These are phyloP conservation scores for Apoderus coryli DNA, from an alignment of 2,888 invertebrate genomes.

Conservation along the genomic window DNA sequence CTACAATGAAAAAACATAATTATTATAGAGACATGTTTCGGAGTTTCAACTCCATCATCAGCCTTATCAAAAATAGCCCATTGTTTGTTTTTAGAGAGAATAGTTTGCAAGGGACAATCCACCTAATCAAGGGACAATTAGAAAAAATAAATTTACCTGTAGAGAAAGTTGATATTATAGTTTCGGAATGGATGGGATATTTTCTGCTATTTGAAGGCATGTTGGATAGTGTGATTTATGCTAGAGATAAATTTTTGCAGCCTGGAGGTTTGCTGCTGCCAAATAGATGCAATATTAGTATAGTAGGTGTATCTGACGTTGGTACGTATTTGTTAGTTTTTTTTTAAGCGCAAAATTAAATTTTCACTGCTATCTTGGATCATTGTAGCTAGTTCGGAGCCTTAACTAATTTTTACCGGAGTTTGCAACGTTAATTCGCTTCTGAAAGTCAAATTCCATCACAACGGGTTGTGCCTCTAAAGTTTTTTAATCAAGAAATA, in stretches of 20 bases:
- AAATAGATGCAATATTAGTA: slow-evolving; percentile 66
- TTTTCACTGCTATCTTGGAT: too few relatives aligned
- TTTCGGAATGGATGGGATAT: slow-evolving; percentile 99
- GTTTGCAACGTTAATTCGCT: too few relatives aligned
- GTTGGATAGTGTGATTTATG: slow-evolving; percentile 86
- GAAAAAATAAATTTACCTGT: slow-evolving; percentile 67
- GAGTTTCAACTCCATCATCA: too few relatives aligned
- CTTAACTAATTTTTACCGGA: too few relatives aligned
- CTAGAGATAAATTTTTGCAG: slow-evolving; percentile 66
- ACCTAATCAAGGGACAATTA: slow-evolving; percentile 69
- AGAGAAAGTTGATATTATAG: slow-evolving; percentile 76
- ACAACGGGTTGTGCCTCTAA: too few relatives aligned
- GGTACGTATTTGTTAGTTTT: too few relatives aligned
- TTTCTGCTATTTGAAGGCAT: slow-evolving; percentile 93
- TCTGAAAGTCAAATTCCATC: too few relatives aligned
- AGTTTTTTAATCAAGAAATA: too few relatives aligned
- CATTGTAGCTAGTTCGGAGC: too few relatives aligned
- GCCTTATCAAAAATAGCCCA: too few relatives aligned
- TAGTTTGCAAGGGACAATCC: slow-evolving; percentile 53
- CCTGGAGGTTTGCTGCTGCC: slow-evolving; percentile 69
- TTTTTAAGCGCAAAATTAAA: too few relatives aligned
- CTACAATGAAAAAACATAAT: slow-evolving; percentile 1
- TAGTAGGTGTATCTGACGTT: slow-evolving; percentile 65
- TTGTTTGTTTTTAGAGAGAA: slow-evolving; percentile 63
- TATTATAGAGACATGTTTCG: too few relatives aligned